phyloP scores from a whole-genome alignment of 2,888 invertebrate genomes.

The Eurytoma adleriae region DNA sequence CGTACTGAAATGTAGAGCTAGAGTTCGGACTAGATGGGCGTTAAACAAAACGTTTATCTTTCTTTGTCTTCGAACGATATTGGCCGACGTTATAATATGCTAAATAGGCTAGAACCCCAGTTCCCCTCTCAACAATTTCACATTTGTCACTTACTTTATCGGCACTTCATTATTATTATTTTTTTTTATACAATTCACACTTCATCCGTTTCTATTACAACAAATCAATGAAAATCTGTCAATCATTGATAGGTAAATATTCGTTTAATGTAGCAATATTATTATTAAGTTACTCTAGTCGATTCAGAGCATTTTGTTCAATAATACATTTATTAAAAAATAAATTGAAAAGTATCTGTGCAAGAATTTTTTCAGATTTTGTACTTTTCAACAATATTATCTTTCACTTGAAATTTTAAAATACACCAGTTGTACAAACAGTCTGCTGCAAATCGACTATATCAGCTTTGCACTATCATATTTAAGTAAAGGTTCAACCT shows the following conservation, averaged over 20 bases:
- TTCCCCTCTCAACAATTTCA: conserved; percentile 38
- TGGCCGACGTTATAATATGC: conserved; percentile 29
- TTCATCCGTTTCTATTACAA: conserved; percentile 1
- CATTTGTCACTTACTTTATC: conserved; percentile 20
- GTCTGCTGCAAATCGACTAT: neutral
- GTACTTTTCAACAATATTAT: conserved; percentile 4
- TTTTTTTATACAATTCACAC: conserved; percentile 31
- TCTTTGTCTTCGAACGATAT: conserved; percentile 41
- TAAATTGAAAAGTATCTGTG: conserved; percentile 14
- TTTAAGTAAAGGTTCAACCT: conserved; percentile 11
- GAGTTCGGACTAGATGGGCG: conserved; percentile 57
- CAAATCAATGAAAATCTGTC: conserved; percentile 10
- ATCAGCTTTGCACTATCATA: conserved; percentile 12
- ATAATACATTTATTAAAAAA: conserved; percentile 15
- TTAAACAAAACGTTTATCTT: conserved; percentile 49
- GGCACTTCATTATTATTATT: conserved; percentile 17
- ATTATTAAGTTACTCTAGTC: conserved; percentile 2
- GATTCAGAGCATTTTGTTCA: conserved; percentile 8
- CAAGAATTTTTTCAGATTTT: conserved; percentile 17
- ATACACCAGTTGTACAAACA: neutral
- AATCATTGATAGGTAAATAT: neutral
- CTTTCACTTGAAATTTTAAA: conserved; percentile 4
- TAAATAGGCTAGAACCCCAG: conserved; percentile 39
- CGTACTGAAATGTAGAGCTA: conserved; percentile 54
- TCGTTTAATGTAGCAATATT: neutral